Base-by-base conservation (phyloP, 2,113 vertebrate species). In the Lagenorhynchus albirostris region DNA sequence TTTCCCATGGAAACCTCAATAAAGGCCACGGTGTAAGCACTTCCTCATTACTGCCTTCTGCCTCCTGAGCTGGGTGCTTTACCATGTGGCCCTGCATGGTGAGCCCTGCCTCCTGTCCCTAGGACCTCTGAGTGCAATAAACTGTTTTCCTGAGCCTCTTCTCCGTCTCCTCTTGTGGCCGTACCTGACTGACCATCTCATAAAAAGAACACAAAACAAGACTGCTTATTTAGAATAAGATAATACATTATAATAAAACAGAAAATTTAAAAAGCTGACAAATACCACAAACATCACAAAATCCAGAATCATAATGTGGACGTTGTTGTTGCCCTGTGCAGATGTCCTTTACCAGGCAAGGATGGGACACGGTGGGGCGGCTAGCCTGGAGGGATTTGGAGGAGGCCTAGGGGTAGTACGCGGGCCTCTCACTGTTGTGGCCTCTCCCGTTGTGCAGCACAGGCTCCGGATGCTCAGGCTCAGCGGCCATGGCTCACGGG, bases 271-370 rank as follows among this genome's bases (percentile, higher is more conserved):
- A 36, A 63, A 63, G 33, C 31, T 44, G 60, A 47, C 29, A 44
- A 74, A 55, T 21, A 20, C 13, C 18, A 47, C 1, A 44, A 25
- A 31, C 50, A 29, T 38, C 60, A 67, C 5, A 13, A 74, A 86
- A 79, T 15, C 36, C 31, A 41, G 21, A 77, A 38, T 5, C 53
- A 41, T 29, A n/a, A 41, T 3, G 2, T 15, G 21, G 44, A 38
- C 21, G 17, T 0, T 62, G 36, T 6, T 58, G 47, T 41, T 70
- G n/a, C 7, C 62, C 23, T 3, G 1, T 9, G 62, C 0, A 0
- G 29, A 23, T 5, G 31, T 20, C 26, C 7, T 50, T 10, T 23
- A 25, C 25, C 17, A 14, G 62, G 50, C 31, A 26, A 68, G 60
- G 18, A 31, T 11, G 80, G 62, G 17, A 2, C 44, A 60, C 14